Evolutionary conservation across 1,140 invertebrate genomes (phyloP).

Genomic region (Bombus polaris): DNA sequence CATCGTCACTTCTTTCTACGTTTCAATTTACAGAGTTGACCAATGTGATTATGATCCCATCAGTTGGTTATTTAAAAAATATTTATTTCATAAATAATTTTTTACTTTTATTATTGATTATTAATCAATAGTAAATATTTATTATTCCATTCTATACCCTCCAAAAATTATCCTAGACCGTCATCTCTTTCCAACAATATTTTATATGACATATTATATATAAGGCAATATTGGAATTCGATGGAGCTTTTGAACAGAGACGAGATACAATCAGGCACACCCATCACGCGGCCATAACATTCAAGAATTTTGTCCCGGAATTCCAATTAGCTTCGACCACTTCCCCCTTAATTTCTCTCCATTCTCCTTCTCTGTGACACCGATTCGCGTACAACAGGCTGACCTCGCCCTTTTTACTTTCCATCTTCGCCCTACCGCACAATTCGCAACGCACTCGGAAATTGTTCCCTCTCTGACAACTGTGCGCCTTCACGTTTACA

Average conservation of each 20-base stretch:
- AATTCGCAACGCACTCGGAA: not conserved
- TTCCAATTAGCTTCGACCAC: conserved; percentile 66
- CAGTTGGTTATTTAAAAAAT: not conserved
- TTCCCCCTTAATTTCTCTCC: too few species aligned
- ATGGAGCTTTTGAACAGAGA: conserved; percentile 30
- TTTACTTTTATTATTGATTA: too few species aligned
- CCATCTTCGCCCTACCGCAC: not conserved
- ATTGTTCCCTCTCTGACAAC: not conserved
- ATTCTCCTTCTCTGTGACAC: not conserved
- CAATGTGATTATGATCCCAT: not conserved
- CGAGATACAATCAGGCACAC: conserved; percentile 54
- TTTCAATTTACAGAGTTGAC: too few species aligned
- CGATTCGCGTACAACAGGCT: not conserved
- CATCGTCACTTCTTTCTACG: too few species aligned
- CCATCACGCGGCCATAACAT: conserved; percentile 60
- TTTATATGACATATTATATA: not conserved
- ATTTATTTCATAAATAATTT: too few species aligned
- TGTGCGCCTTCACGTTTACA: not conserved
- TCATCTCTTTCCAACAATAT: not conserved
- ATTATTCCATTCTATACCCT: not conserved
- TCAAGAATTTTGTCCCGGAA: conserved; percentile 72
- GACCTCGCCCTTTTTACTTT: not conserved
- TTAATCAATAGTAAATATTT: too few species aligned
- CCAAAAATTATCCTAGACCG: not conserved
- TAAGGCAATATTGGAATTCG: conserved; percentile 41